These are phyloP conservation scores for Gopherus evgoodei DNA, from an alignment of 2,113 vertebrate species.

Conservation along the genomic window DNA sequence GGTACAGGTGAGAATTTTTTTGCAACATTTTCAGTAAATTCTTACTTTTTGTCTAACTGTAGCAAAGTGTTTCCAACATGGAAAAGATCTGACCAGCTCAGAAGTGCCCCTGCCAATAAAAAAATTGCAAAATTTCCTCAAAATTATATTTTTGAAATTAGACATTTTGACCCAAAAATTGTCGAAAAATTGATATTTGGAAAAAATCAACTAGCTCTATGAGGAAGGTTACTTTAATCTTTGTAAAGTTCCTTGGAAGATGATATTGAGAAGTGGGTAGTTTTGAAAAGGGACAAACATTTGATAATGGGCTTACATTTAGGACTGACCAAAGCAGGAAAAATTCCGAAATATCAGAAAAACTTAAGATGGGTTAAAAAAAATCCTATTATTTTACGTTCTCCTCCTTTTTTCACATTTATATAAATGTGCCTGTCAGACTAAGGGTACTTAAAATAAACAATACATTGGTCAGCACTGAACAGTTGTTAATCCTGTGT, in stretches of 20 bases:
- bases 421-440: background rate
- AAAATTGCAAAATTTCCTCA: background rate
- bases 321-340: background rate
- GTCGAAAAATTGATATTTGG: background rate
- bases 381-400: background rate
- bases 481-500: background rate
- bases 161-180: background rate
- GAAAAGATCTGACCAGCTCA: background rate
- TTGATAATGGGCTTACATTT: background rate
- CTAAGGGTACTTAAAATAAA: background rate
- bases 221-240: background rate
- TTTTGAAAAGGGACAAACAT: background rate
- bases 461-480: background rate
- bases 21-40: background rate
- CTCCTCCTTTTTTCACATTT: background rate
- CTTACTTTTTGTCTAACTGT: background rate
- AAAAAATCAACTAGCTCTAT: background rate
- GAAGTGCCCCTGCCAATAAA: background rate
- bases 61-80: background rate
- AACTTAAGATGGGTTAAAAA: background rate
- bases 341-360: background rate
- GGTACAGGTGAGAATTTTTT: background rate
- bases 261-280: background rate
- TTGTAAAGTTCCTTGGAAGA: background rate
- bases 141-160: background rate